Conservation (phyloP, 2,888 invertebrate genomes). For the Carcina quercana region DNA sequence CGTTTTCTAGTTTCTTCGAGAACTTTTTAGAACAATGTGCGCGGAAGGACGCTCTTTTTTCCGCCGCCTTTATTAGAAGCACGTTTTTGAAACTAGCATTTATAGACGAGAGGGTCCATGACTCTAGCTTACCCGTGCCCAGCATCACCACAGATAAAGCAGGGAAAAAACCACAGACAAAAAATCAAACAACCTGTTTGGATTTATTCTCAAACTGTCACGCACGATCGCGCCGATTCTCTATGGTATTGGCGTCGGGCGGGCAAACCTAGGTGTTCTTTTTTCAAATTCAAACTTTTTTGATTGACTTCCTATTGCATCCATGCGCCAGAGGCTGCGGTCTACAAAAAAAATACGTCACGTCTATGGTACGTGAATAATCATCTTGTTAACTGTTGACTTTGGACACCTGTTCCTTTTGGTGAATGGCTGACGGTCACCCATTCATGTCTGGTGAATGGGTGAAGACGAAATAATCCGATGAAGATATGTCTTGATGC, state of each 20-base stretch:
- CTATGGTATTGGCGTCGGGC: slow-evolving; percentile 22
- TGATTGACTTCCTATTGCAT: slow-evolving; percentile 21
- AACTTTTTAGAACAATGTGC: too few relatives aligned
- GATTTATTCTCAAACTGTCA: slow-evolving; percentile 23
- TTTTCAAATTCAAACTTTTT: slow-evolving; percentile 18
- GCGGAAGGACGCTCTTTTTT: too few relatives aligned
- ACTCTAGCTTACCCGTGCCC: slow-evolving; percentile 24
- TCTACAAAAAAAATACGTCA: slow-evolving; percentile 28
- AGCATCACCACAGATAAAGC: slow-evolving; percentile 16
- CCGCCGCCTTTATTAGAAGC: too few relatives aligned
- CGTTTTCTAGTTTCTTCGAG: too few relatives aligned
- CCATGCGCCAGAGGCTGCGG: slow-evolving; percentile 27
- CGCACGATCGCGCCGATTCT: slow-evolving; percentile 31
- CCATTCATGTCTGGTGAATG: slow-evolving; percentile 25
- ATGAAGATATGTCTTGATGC: slow-evolving; percentile 1
- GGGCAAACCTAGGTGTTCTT: slow-evolving; percentile 15
- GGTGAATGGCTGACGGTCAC: slow-evolving; percentile 25
- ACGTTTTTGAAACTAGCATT: not conserved
- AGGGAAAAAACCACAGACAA: slow-evolving; percentile 16
- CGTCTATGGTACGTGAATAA: slow-evolving; percentile 48
- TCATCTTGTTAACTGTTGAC: slow-evolving; percentile 58
- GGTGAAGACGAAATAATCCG: slow-evolving; percentile 6
- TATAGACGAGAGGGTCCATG: slow-evolving; percentile 21
- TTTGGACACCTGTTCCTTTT: slow-evolving; percentile 29
- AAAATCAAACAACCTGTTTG: slow-evolving; percentile 31